These are phyloP conservation scores for Tetropium fuscum DNA, from an alignment of 2,888 invertebrate genomes.

Conservation along the genomic window DNA sequence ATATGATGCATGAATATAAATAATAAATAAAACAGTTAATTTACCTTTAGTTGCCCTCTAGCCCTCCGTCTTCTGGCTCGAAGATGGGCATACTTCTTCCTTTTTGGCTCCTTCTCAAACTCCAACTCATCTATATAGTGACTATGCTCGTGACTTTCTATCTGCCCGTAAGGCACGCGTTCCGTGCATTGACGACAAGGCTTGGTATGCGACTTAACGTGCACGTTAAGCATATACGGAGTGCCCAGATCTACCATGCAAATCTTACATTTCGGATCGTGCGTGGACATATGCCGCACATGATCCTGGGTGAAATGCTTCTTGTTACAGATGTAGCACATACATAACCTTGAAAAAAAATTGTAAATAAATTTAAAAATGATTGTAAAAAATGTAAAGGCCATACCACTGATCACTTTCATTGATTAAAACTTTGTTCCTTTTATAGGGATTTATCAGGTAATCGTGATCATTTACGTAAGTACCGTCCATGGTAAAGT, in stretches of 20 bases:
- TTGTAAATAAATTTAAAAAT: neutral
- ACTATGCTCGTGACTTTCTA: slow-evolving; percentile 24
- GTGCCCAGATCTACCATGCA: slow-evolving; percentile 40
- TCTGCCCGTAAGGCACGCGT: slow-evolving; percentile 25
- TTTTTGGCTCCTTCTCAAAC: neutral
- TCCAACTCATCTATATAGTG: slow-evolving; percentile 7
- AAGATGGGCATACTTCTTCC: neutral
- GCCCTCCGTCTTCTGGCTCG: neutral
- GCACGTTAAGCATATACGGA: slow-evolving; percentile 45
- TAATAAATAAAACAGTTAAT: too few relatives aligned
- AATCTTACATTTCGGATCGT: slow-evolving; percentile 32
- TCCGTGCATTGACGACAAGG: slow-evolving; percentile 32
- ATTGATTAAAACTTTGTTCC: slow-evolving; percentile 36
- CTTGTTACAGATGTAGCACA: slow-evolving; percentile 35
- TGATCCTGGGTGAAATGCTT: slow-evolving; percentile 29
- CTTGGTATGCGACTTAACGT: slow-evolving; percentile 34
- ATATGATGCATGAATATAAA: too few relatives aligned
- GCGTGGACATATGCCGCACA: slow-evolving; percentile 43
- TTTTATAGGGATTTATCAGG: slow-evolving; percentile 40
- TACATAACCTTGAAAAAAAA: slow-evolving; percentile 30
- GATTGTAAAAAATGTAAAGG: neutral
- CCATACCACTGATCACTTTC: slow-evolving; percentile 19
- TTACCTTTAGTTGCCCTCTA: too few relatives aligned
- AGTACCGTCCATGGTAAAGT: slow-evolving; percentile 40
- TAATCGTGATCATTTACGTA: slow-evolving; percentile 52